Evolutionary conservation across 2,888 invertebrate species (phyloP).

Genomic region (Argyresthia albistria): DNA sequence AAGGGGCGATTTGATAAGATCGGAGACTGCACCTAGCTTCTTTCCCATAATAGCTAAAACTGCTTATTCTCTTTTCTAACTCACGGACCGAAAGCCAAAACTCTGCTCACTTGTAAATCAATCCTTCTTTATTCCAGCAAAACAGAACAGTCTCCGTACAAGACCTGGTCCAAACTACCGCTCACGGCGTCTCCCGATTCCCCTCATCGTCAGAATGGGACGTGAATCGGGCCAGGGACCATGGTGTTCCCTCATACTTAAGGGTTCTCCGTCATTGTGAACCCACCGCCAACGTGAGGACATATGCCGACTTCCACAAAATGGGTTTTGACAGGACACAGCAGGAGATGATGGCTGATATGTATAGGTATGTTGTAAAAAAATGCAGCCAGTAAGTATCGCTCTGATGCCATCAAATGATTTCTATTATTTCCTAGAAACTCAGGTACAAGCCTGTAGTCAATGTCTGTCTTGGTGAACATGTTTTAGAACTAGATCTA

Average conservation of each 20-base stretch:
- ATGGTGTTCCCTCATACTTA: constrained; percentile 84
- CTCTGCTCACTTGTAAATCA: background rate
- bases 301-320: constrained; percentile 72
- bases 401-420: too few relatives aligned
- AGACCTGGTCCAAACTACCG: constrained; percentile 75
- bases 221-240: constrained; percentile 77
- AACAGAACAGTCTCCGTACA: constrained; percentile 74
- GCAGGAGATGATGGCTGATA: constrained; percentile 75
- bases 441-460: too few relatives aligned
- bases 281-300: constrained; percentile 57
- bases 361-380: constrained; percentile 73
- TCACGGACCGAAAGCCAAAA: too few relatives aligned
- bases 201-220: constrained; percentile 58
- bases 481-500: too few relatives aligned
- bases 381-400: background rate
- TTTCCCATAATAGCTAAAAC: too few relatives aligned
- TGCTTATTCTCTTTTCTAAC: too few relatives aligned
- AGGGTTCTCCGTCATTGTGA: constrained; percentile 79
- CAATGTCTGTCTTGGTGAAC: too few relatives aligned
- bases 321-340: constrained; percentile 70
- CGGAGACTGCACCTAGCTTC: too few relatives aligned
- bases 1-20: too few relatives aligned
- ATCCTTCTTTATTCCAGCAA: constrained; percentile 40
- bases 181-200: constrained; percentile 74
- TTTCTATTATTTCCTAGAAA: too few relatives aligned